These are phyloP conservation scores for Hippocampus mohnikei DNA, from an alignment of 2,113 vertebrate species.

Conservation along the genomic window DNA sequence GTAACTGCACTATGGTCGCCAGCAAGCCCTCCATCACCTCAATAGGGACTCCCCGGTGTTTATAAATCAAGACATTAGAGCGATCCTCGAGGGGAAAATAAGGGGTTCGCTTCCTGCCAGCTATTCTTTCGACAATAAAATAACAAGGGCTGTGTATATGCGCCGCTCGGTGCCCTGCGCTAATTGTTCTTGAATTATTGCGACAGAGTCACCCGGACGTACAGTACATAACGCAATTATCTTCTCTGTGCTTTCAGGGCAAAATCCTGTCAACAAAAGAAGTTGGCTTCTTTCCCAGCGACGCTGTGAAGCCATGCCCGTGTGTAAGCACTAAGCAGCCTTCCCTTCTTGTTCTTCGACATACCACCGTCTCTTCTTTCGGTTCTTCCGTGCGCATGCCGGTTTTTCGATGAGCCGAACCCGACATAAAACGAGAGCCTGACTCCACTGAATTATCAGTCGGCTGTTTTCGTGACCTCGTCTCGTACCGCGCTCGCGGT, in stretches of 20 bases:
- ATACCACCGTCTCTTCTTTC: background rate
- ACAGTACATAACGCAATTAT: constrained; percentile 44
- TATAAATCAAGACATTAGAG: constrained; percentile 34
- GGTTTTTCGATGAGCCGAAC: no score
- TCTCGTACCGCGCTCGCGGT: background rate
- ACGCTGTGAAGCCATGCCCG: constrained; percentile 90
- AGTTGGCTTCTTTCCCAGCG: constrained; percentile 93
- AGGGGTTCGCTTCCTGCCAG: constrained; percentile 40
- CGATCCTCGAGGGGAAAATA: constrained; percentile 35
- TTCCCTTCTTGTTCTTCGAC: constrained; percentile 22
- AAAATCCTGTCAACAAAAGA: constrained; percentile 87
- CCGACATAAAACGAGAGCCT: no score
- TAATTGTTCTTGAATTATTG: constrained; percentile 69
- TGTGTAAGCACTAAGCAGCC: constrained; percentile 92
- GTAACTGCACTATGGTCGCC: background rate
- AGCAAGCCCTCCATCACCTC: constrained; percentile 7
- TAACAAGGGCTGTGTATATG: constrained; percentile 55
- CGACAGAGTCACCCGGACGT: constrained; percentile 47
- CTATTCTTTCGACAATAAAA: constrained; percentile 48
- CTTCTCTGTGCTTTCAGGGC: constrained; percentile 78
- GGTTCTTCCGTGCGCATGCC: no score
- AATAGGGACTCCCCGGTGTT: constrained; percentile 19
- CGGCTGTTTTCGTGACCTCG: background rate
- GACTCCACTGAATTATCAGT: background rate
- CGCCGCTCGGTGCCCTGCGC: constrained; percentile 34